phyloP scores from a whole-genome alignment of 2,888 invertebrate genomes.

The Muschampia plurimacula region DNA sequence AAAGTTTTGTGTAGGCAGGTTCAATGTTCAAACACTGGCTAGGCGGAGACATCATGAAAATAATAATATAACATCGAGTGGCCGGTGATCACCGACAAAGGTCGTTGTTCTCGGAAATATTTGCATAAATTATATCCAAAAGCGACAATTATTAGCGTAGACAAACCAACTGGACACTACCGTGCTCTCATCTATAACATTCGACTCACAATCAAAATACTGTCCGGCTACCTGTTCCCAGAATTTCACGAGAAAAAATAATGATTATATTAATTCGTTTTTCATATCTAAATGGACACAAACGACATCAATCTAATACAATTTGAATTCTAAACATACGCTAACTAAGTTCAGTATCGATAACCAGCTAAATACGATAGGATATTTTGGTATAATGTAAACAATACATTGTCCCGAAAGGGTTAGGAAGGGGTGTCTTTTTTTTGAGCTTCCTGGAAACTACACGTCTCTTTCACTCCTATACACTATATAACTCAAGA shows the following conservation, averaged over 20 bases:
- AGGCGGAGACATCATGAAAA: slow-evolving; percentile 29
- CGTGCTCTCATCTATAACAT: slow-evolving; percentile 35
- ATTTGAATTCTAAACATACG: slow-evolving; percentile 40
- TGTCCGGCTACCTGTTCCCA: slow-evolving; percentile 75
- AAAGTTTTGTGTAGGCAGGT: slow-evolving; percentile 21
- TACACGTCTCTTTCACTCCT: slow-evolving; percentile 62
- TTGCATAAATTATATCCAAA: slow-evolving; percentile 68
- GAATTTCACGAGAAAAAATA: slow-evolving; percentile 65
- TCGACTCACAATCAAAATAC: slow-evolving; percentile 55
- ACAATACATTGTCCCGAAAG: slow-evolving; percentile 78
- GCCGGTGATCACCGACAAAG: slow-evolving; percentile 49
- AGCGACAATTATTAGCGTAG: slow-evolving; percentile 58
- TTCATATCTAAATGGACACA: slow-evolving; percentile 54
- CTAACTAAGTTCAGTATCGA: slow-evolving; percentile 53
- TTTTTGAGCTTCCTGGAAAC: slow-evolving; percentile 82
- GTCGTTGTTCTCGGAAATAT: slow-evolving; percentile 71
- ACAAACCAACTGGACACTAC: slow-evolving; percentile 42
- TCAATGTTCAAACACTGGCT: slow-evolving; percentile 25
- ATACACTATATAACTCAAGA: slow-evolving; percentile 48
- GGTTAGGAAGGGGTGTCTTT: slow-evolving; percentile 84
- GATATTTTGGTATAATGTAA: slow-evolving; percentile 65
- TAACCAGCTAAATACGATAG: slow-evolving; percentile 49
- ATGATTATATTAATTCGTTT: slow-evolving; percentile 67
- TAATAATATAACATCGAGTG: slow-evolving; percentile 39
- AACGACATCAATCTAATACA: background rate